Percentiles rank a stretch among this genome's conserved stretches.
phyloP scores from a whole-genome alignment of 2,113 vertebrate genomes.

The Ciconia maguari region DNA sequence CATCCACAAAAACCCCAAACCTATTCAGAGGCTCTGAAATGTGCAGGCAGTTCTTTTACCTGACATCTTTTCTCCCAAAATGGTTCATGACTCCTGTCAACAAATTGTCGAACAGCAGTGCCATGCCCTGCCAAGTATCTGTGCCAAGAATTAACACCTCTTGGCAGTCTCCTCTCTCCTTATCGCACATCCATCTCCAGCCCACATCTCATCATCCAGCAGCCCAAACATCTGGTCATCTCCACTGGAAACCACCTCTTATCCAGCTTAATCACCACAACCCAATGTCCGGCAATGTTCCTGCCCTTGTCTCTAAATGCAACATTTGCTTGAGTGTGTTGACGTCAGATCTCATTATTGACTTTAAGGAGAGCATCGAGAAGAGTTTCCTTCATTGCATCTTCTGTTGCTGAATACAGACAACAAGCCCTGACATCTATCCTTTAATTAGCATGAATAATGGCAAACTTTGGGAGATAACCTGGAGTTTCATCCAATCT shows the following conservation, averaged over 20 bases:
- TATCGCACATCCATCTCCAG: neutral
- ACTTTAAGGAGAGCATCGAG: neutral
- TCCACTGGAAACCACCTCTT: neutral
- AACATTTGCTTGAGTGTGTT: neutral
- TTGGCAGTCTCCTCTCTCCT: neutral
- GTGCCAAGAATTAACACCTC: neutral
- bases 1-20: neutral
- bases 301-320: neutral
- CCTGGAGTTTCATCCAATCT: neutral
- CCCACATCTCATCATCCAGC: neutral
- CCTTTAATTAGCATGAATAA: conserved; percentile 1
- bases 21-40: conserved; percentile 18
- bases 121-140: neutral
- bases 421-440: neutral
- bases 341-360: neutral
- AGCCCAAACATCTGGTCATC: neutral
- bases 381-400: neutral
- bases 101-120: neutral
- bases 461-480: neutral
- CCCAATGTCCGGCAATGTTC: neutral
- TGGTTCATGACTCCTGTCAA: neutral
- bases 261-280: neutral
- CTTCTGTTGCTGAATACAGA: neutral
- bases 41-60: neutral
- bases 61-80: neutral